These are phyloP conservation scores for Lophotis ruficrista DNA, from an alignment of 2,113 vertebrate species.

Conservation along the genomic window DNA sequence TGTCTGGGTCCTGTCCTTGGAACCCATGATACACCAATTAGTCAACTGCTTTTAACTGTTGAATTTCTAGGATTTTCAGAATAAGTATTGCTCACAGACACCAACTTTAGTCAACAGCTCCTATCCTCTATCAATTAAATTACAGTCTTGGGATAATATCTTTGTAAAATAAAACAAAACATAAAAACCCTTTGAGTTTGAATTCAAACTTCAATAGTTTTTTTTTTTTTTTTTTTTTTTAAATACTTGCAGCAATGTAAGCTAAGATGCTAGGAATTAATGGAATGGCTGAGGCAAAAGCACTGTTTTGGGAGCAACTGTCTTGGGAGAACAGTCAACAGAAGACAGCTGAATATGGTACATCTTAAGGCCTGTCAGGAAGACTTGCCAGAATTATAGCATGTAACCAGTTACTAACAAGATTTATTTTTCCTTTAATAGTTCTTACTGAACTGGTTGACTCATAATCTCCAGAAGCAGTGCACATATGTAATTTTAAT, in stretches of 20 bases:
- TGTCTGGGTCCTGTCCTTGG: not conserved
- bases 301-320: not conserved
- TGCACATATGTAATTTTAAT: not conserved
- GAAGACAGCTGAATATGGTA: not conserved
- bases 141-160: not conserved
- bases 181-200: not conserved
- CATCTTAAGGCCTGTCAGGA: not conserved
- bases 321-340: not conserved
- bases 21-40: not conserved
- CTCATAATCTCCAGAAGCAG: not conserved
- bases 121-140: not conserved
- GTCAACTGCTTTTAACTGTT: not conserved
- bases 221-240: too few species aligned
- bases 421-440: not conserved
- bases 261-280: not conserved
- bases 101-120: not conserved
- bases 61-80: not conserved
- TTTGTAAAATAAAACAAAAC: not conserved
- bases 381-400: not conserved
- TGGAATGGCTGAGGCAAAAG: not conserved
- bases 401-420: not conserved
- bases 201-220: not conserved
- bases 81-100: not conserved
- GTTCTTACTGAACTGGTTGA: slow-evolving; percentile 1
- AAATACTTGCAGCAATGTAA: not conserved